phyloP scores from a whole-genome alignment of 1,140 invertebrate species.

The Lethrus apterus region DNA sequence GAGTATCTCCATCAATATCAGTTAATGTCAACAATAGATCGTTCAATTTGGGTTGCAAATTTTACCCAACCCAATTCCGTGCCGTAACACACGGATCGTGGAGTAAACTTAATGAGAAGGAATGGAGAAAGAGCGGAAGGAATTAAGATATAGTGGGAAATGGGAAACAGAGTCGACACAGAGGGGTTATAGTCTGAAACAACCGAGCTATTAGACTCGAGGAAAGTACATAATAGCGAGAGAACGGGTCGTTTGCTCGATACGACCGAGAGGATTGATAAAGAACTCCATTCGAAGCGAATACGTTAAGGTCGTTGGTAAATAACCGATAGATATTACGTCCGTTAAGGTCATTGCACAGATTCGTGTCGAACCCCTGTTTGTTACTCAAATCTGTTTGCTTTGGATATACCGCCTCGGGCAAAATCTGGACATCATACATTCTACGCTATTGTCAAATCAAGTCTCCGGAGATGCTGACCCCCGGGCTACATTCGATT shows the following conservation, averaged over 20 bases:
- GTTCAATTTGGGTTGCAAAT: too few relatives aligned
- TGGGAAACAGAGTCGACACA: constrained; percentile 24
- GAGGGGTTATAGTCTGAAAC: constrained; percentile 25
- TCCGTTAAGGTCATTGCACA: too few relatives aligned
- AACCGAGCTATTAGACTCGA: constrained; percentile 24
- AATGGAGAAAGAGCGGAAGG: constrained; percentile 26
- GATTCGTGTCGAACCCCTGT: too few relatives aligned
- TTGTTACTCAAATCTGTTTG: not conserved
- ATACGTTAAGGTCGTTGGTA: too few relatives aligned
- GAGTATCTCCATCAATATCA: too few relatives aligned
- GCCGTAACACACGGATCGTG: too few relatives aligned
- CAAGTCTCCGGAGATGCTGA: constrained; percentile 19
- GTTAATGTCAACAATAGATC: too few relatives aligned
- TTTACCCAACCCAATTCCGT: too few relatives aligned
- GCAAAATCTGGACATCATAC: constrained; percentile 20
- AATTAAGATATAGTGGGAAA: constrained; percentile 29
- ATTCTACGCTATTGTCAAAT: constrained; percentile 24
- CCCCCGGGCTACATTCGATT: constrained; percentile 10
- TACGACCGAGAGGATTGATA: not conserved
- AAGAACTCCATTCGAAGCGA: too few relatives aligned
- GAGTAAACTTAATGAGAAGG: constrained; percentile 26
- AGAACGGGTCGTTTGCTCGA: constrained; percentile 9
- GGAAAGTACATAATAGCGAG: constrained; percentile 20
- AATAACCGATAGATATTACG: too few relatives aligned
- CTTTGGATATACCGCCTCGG: constrained; percentile 14